Evolutionary conservation across 2,888 invertebrate genomes (phyloP), one percentile per base, ranked within the genome.

Genomic region (Caenorhabditis zanzibari): DNA sequence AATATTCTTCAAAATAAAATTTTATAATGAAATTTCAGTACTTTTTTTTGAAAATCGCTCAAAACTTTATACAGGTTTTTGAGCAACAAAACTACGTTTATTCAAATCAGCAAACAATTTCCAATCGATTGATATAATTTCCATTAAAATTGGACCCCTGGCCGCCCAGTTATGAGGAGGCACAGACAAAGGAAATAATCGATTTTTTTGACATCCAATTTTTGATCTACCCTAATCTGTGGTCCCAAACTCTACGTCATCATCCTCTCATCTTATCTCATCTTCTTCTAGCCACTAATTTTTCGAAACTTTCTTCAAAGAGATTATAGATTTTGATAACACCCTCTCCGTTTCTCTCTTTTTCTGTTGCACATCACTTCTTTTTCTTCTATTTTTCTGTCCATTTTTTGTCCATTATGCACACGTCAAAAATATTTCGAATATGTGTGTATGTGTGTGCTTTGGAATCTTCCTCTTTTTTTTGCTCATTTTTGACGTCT

Each of bases 341-440:
- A n/a, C 61, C 6, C 58, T 24, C 38, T 56, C 32, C n/a, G n/a
- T n/a, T n/a, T n/a, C n/a, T n/a, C 54, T 54, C 54, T 22, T 22
- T 22, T 1, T 54, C 4, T 54, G 47, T 47, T 47, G 14, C 47
- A 32, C 32, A 26, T 24, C 32, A 6, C 24, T 14, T 35, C 35
- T n/a, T 44, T 44, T 19, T 24, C 19, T 19, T 56, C 16, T 44
- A 24, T 35, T 24, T 44, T 56, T 14, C 44, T 9, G n/a, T 10
- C 28, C 52, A 52, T 52, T 35, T 69, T 54, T 58, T 54, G 72
- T 44, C 59, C 72, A 72, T 72, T 47, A 72, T 72, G 59, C 72
- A 59, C 58, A 69, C 71, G 58, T 71, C 71, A 72, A 72, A 71
- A 71, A 58, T 32, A 35, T 58, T 35, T 58, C 7, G 49, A 49